Conservation (phyloP, 2,113 vertebrate species). For the Anolis carolinensis region DNA sequence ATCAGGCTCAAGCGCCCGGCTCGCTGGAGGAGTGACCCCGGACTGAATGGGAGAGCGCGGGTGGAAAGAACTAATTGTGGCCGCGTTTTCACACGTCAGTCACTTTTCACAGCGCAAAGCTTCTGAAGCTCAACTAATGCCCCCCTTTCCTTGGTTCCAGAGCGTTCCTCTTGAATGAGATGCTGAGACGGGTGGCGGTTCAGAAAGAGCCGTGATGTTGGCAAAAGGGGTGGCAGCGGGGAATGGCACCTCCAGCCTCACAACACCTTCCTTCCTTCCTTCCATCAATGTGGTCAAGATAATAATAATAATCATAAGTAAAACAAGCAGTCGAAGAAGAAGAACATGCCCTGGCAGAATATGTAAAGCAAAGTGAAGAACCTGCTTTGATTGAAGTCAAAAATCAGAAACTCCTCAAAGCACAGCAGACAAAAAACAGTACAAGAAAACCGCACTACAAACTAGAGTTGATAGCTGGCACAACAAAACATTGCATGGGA, state of each 20-base stretch:
- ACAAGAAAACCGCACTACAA: too few relatives aligned
- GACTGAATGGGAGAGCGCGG: constrained; percentile 79
- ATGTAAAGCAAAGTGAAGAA: too few relatives aligned
- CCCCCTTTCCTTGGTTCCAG: constrained; percentile 65
- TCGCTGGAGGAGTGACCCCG: constrained; percentile 76
- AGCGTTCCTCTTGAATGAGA: constrained; percentile 64
- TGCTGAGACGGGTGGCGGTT: constrained; percentile 63
- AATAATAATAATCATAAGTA: too few relatives aligned
- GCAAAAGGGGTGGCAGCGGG: constrained; percentile 31
- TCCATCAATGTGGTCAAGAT: too few relatives aligned
- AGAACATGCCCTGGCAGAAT: too few relatives aligned
- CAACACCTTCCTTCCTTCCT: background rate
- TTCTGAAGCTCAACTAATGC: constrained; percentile 79
- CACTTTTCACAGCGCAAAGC: constrained; percentile 79
- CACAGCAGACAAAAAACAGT: too few relatives aligned
- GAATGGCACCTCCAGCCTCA: background rate
- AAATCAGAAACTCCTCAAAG: too few relatives aligned
- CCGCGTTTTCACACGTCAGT: constrained; percentile 85
- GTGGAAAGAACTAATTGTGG: constrained; percentile 86
- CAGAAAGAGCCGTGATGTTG: constrained; percentile 63
- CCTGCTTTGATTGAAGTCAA: too few relatives aligned
- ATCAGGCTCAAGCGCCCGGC: constrained; percentile 84
- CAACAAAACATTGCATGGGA: too few relatives aligned
- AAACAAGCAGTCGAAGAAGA: too few relatives aligned
- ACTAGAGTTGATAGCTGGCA: too few relatives aligned